Percentiles rank a stretch among this genome's conserved stretches.
Conservation (phyloP, 35 echinoderm and acorn worm genomes). For the Ophioderma brevispina region DNA sequence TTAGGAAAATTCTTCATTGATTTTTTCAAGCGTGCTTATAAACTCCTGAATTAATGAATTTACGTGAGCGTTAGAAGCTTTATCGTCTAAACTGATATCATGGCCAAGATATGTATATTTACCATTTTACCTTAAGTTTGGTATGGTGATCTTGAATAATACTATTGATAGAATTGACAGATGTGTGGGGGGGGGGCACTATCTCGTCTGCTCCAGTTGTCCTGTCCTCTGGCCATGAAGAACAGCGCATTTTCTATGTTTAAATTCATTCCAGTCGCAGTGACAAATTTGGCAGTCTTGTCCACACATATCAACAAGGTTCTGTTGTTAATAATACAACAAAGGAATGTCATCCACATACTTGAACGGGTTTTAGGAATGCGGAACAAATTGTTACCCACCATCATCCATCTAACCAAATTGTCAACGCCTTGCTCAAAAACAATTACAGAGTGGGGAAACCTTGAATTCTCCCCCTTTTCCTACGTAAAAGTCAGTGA, state of each 20-base stretch:
- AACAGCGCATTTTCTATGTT: not conserved
- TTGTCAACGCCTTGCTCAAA: conserved; percentile 43
- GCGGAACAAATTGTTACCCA: not conserved
- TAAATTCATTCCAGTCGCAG: not conserved
- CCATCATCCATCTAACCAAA: conserved; percentile 17
- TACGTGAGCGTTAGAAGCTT: not conserved
- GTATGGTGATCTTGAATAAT: not conserved
- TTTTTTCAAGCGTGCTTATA: not conserved
- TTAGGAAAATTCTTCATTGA: not conserved
- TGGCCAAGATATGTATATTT: not conserved
- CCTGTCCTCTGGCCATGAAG: not conserved
- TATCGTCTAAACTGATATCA: not conserved
- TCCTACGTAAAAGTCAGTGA: conserved; percentile 3
- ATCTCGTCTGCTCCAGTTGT: not conserved
- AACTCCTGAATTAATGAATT: not conserved
- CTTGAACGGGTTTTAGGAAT: not conserved
- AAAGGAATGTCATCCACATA: not conserved
- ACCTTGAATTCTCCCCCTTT: conserved; percentile 17
- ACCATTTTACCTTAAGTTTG: not conserved
- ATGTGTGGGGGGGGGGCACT: not conserved
- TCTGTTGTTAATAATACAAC: not conserved
- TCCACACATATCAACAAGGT: not conserved
- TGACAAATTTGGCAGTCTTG: not conserved
- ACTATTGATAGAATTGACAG: no score
- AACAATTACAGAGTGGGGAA: conserved; percentile 28